Conservation (phyloP, 2,888 invertebrate species). For the Phortica okadai region DNA sequence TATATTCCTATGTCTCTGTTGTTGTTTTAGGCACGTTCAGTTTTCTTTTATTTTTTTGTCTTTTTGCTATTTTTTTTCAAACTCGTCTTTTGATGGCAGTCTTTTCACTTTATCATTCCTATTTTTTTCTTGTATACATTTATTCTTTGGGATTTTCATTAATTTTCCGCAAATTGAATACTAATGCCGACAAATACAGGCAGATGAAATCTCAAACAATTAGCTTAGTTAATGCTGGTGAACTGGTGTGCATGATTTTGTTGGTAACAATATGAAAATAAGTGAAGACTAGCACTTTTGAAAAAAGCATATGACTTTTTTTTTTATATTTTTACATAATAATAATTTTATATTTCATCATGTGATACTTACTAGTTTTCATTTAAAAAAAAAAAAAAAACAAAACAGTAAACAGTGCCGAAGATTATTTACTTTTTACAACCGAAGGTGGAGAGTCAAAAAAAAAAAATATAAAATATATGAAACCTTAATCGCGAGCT, state of each 20-base stretch:
- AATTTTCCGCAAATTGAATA: constrained; percentile 27
- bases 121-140: neutral
- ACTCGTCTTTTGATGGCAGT: constrained; percentile 29
- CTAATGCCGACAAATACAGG: neutral
- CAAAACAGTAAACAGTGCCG: no score
- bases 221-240: constrained; percentile 4
- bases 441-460: no score
- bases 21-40: constrained; percentile 50
- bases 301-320: no score
- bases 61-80: neutral
- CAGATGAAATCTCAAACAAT: neutral
- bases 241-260: no score
- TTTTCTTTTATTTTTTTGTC: constrained; percentile 16
- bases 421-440: no score
- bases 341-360: no score
- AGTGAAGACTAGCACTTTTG: no score
- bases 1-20: no score
- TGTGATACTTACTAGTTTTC: no score
- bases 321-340: no score
- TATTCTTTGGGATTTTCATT: constrained; percentile 5
- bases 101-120: constrained; percentile 33
- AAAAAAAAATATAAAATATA: constrained; percentile 41
- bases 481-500: constrained; percentile 40
- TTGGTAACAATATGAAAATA: no score
- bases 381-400: no score